phyloP scores from a whole-genome alignment of 2,888 invertebrate species.

The Cosmia trapezina region DNA sequence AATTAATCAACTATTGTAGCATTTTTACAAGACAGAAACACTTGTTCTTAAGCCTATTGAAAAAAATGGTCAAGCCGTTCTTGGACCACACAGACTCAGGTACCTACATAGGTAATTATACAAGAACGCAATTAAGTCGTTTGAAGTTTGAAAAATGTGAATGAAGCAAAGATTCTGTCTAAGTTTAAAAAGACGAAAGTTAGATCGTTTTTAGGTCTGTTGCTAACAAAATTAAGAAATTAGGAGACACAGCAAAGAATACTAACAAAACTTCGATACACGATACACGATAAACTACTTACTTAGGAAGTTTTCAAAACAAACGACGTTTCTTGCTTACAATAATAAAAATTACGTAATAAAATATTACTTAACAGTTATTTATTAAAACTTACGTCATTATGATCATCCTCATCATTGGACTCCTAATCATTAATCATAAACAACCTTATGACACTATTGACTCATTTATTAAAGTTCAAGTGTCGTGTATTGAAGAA shows the following conservation, averaged over 20 bases:
- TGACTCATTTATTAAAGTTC: conserved; percentile 39
- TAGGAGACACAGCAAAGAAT: not conserved
- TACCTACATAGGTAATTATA: conserved; percentile 18
- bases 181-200: not conserved
- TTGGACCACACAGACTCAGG: conserved; percentile 27
- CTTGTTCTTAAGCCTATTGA: conserved; percentile 54
- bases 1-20: conserved; percentile 62
- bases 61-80: conserved; percentile 23
- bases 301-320: not conserved
- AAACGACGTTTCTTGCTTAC: not conserved
- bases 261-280: not conserved
- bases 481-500: conserved; percentile 12
- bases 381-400: conserved; percentile 36
- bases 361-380: conserved; percentile 18
- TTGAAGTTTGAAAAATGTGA: not conserved
- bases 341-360: conserved; percentile 16
- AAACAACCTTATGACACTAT: conserved; percentile 28
- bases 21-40: conserved; percentile 57
- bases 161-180: not conserved
- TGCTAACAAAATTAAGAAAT: not conserved
- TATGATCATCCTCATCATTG: conserved; percentile 21
- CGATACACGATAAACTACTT: not conserved
- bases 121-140: conserved; percentile 35
- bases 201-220: not conserved
- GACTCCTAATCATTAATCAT: conserved; percentile 41